phyloP scores from a whole-genome alignment of 2,113 vertebrate genomes.

The Oreochromis spilurus region DNA sequence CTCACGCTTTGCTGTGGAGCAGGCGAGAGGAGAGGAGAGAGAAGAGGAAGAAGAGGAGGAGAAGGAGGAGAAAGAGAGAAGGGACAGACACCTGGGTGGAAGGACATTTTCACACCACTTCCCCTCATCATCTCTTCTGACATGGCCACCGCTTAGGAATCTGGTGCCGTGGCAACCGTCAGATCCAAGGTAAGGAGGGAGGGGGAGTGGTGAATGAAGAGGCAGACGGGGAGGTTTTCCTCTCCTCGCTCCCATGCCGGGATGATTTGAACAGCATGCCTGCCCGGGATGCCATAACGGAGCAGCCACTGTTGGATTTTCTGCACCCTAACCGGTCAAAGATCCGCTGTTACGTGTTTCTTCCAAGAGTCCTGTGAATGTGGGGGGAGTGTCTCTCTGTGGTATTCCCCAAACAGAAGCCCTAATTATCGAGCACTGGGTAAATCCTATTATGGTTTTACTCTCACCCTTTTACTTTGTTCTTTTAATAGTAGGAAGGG shows the following conservation, averaged over 20 bases:
- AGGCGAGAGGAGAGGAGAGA: background rate
- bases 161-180: constrained; percentile 48
- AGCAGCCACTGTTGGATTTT: background rate
- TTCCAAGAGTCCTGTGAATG: background rate
- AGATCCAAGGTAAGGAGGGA: constrained; percentile 42
- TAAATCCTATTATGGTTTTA: constrained; percentile 50
- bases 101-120: constrained; percentile 27
- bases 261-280: background rate
- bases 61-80: background rate
- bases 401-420: constrained; percentile 67
- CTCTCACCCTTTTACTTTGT: constrained; percentile 1
- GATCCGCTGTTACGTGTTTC: background rate
- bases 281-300: background rate
- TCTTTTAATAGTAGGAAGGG: constrained; percentile 20
- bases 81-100: background rate
- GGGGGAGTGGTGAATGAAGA: background rate
- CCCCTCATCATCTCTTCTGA: constrained; percentile 24
- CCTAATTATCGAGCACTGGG: constrained; percentile 41
- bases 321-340: background rate
- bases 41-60: background rate
- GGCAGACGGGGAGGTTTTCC: constrained; percentile 6
- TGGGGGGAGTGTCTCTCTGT: background rate
- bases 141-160: constrained; percentile 70
- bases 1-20: constrained; percentile 23
- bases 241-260: background rate